phyloP scores from a whole-genome alignment of 1,140 invertebrate genomes.

The Drosophila persimilis region DNA sequence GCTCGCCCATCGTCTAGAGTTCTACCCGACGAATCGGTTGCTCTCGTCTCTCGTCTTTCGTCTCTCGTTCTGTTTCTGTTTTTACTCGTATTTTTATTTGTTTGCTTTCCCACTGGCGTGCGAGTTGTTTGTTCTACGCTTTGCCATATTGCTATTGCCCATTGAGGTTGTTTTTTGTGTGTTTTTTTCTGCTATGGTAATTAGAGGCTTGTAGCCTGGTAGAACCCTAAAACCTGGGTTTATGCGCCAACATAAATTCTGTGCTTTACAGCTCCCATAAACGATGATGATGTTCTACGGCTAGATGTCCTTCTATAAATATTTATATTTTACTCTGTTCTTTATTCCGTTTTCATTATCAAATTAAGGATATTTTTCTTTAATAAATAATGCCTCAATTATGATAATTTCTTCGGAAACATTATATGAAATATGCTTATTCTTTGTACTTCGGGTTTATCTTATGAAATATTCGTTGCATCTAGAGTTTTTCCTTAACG shows the following conservation, averaged over 20 bases:
- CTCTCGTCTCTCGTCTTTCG: slow-evolving; percentile 11
- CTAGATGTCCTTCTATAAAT: slow-evolving; percentile 1
- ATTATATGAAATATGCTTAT: no score
- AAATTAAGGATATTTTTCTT: slow-evolving; percentile 7
- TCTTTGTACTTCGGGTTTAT: no score
- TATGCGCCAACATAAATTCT: slow-evolving; percentile 9
- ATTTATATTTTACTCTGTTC: not conserved
- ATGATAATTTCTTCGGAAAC: no score
- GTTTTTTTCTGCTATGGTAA: slow-evolving; percentile 48
- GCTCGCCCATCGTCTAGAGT: slow-evolving; percentile 25
- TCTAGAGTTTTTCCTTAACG: no score
- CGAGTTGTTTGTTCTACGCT: slow-evolving; percentile 43
- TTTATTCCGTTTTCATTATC: slow-evolving; percentile 12
- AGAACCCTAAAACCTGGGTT: no score
- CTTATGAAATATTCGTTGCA: no score
- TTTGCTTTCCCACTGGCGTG: slow-evolving; percentile 71
- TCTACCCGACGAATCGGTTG: slow-evolving; percentile 31
- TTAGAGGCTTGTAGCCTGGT: slow-evolving; percentile 39
- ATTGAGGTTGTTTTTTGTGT: slow-evolving; percentile 2
- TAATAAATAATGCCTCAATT: no score
- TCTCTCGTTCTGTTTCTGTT: slow-evolving; percentile 1
- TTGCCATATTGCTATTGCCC: slow-evolving; percentile 53
- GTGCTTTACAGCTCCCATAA: slow-evolving; percentile 17
- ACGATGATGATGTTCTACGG: slow-evolving; percentile 13
- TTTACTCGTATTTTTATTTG: slow-evolving; percentile 27